phyloP scores from a whole-genome alignment of 2,113 vertebrate genomes.

The Macquaria australasica region DNA sequence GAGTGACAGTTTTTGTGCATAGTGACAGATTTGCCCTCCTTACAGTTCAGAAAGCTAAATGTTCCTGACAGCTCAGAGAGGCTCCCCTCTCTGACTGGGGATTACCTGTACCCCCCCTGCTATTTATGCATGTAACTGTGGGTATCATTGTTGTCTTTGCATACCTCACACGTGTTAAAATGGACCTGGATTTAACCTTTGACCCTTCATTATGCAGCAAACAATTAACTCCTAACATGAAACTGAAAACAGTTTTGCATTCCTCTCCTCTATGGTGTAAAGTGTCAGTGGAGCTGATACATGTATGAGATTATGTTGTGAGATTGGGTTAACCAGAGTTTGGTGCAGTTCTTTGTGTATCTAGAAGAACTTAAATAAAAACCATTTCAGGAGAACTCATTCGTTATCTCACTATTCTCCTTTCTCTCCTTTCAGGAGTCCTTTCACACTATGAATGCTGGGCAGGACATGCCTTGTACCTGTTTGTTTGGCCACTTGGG shows the following conservation, averaged over 20 bases:
- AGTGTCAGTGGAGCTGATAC: background rate
- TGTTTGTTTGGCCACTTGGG: too few relatives aligned
- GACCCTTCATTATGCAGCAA: background rate
- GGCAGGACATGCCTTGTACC: background rate
- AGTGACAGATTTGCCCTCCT: constrained; percentile 40
- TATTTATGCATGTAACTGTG: constrained; percentile 22
- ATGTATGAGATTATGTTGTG: background rate
- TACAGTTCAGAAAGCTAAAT: background rate
- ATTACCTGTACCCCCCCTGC: background rate
- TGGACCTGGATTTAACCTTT: constrained; percentile 11
- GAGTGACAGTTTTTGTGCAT: background rate
- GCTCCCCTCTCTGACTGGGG: constrained; percentile 17
- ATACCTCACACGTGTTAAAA: constrained; percentile 1
- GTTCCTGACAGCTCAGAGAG: constrained; percentile 26
- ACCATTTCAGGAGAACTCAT: background rate
- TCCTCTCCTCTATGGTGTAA: background rate
- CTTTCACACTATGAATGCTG: background rate
- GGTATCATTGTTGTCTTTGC: constrained; percentile 27
- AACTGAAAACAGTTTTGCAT: background rate
- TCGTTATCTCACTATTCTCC: background rate
- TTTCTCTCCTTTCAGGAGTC: background rate
- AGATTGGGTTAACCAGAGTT: background rate
- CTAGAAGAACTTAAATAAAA: background rate
- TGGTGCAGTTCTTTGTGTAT: background rate
- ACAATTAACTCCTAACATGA: background rate